Percentiles rank a stretch among this genome's conserved stretches.
Conservation (phyloP, 2,888 invertebrate species). For the Dendrolimus pini region DNA sequence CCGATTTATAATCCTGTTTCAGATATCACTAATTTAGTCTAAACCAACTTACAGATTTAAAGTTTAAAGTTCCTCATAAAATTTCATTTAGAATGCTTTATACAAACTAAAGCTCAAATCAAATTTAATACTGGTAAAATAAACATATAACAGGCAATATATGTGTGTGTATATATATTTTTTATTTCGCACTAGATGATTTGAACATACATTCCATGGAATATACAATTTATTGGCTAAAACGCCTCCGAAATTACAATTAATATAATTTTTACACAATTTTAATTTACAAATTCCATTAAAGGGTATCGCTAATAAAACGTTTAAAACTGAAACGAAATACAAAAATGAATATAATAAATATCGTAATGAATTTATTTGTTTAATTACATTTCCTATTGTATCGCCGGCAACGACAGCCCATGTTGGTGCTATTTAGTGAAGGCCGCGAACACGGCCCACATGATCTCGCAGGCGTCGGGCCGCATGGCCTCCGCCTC, state of each 20-base stretch:
- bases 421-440: slow-evolving; percentile 86
- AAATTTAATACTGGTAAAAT: slow-evolving; percentile 28
- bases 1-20: neutral
- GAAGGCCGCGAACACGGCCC: slow-evolving; percentile 99
- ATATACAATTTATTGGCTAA: neutral
- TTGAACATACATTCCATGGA: neutral
- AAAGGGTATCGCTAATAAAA: slow-evolving; percentile 5
- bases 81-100: neutral
- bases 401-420: slow-evolving; percentile 7
- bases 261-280: neutral
- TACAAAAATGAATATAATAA: neutral
- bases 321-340: neutral
- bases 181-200: neutral
- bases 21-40: too few relatives aligned
- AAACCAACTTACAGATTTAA: neutral
- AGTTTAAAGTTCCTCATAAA: neutral
- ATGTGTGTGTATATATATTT: neutral
- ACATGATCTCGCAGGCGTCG: slow-evolving; percentile 95
- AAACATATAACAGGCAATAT: slow-evolving; percentile 5
- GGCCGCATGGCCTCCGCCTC: slow-evolving; percentile 96
- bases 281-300: neutral
- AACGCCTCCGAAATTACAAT: neutral
- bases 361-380: neutral
- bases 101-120: slow-evolving; percentile 8
- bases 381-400: too few relatives aligned